Evolutionary conservation across 2,888 invertebrate species (phyloP), one percentile per base, ranked within the genome.

Genomic region (Sturmia bella): DNA sequence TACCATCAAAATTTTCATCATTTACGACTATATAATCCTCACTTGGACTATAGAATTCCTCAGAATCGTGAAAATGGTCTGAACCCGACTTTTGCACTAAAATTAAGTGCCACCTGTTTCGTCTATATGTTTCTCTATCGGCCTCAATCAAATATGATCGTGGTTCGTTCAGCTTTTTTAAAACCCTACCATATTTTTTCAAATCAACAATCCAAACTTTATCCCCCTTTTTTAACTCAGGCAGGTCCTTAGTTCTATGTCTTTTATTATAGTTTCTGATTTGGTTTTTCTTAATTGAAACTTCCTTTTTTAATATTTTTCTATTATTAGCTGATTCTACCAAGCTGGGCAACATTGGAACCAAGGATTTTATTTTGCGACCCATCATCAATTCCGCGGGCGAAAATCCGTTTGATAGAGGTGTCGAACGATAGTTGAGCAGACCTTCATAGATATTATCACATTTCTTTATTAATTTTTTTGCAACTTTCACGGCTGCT

Each of bases 301-400:
- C n/a, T n/a, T n/a, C n/a, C n/a, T n/a, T n/a, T n/a, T 61, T 11
- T 9, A 61, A 3, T 11, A 61, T 12, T 15, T 27, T 24, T 52
- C 27, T 6, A 48, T 43, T 61, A 13, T 75, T 56, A 17, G 24
- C 19, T 17, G 41, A 12, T 63, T 63, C 50, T 17, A 73, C 37
- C 4, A 32, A 7, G 17, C 61, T 73, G 2, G 61, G 63, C 13
- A 63, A 61, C 5, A 63, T 37, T 41, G 54, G 74, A 13, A 74
- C 27, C 13, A 41, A 54, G 12, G 69, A 76, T 15, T 68, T 70
- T 17, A 72, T 56, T 37, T 39, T 43, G 7, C 70, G 24, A 24
- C 75, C 68, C 41, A 79, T 54, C 63, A 83, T 61, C 57, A 83
- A 43, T 15, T 79, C 79, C 11, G 79, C 70, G 9, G 63, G 59